Evolutionary conservation across 2,888 invertebrate genomes (phyloP).

Genomic region (Agrochola litura): DNA sequence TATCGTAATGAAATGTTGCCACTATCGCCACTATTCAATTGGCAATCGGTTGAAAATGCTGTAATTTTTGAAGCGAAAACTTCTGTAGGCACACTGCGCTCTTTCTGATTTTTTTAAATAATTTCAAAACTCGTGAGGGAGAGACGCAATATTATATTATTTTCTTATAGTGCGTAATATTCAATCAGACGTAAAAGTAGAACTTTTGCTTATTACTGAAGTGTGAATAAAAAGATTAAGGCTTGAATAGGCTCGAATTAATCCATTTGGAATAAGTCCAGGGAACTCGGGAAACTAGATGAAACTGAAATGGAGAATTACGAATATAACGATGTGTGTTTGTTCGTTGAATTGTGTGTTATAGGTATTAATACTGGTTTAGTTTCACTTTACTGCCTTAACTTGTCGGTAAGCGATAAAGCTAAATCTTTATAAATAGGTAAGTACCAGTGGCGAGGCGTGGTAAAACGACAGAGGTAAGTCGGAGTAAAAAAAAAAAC

Average conservation of each 20-base stretch:
- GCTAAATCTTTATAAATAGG: neutral
- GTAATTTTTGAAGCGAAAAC: no score
- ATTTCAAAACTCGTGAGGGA: neutral
- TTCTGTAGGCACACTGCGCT: no score
- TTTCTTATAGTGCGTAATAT: constrained; percentile 10
- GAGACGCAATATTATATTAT: neutral
- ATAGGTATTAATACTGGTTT: neutral
- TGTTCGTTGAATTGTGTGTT: constrained; percentile 16
- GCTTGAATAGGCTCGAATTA: constrained; percentile 38
- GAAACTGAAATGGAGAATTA: constrained; percentile 27
- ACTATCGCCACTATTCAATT: no score
- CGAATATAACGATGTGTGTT: constrained; percentile 6
- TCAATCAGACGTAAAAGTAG: constrained; percentile 19
- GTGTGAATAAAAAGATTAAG: constrained; percentile 52
- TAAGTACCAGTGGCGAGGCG: neutral
- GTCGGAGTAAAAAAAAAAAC: no score
- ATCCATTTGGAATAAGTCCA: constrained; percentile 59
- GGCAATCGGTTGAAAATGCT: no score
- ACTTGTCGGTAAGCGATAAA: neutral
- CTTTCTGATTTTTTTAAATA: no score
- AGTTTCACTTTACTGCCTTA: neutral
- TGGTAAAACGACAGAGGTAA: no score
- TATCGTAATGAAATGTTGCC: neutral
- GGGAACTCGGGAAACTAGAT: constrained; percentile 39
- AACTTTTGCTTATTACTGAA: constrained; percentile 17